Evolutionary conservation across 2,888 invertebrate genomes (phyloP).

Genomic region (Drosophila macrospina): DNA sequence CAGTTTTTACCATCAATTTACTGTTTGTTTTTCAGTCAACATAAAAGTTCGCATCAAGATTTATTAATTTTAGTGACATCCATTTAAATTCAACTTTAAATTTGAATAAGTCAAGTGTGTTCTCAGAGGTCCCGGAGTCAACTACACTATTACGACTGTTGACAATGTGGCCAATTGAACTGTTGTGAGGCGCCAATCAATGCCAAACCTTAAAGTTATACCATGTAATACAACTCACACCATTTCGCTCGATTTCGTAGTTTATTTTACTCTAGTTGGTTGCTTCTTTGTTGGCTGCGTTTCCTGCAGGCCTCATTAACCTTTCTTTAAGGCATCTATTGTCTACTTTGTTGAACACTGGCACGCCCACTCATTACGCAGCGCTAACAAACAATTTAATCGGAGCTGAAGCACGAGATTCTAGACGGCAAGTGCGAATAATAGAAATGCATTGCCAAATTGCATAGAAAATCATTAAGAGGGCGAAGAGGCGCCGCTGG

Average conservation of each 20-base stretch:
- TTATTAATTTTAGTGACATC: conserved; percentile 29
- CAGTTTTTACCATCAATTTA: conserved; percentile 39
- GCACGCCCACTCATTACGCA: conserved; percentile 49
- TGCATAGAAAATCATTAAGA: conserved; percentile 76
- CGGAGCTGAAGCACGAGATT: conserved; percentile 25
- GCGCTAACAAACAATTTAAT: conserved; percentile 68
- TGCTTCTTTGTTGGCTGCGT: conserved; percentile 36
- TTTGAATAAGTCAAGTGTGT: not conserved
- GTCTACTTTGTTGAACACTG: conserved; percentile 58
- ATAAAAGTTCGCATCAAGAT: conserved; percentile 9
- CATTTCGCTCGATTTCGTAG: conserved; percentile 13
- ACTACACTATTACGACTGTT: no score
- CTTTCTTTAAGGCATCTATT: conserved; percentile 62
- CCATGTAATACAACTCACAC: not conserved
- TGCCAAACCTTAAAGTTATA: conserved; percentile 9
- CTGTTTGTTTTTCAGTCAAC: conserved; percentile 11
- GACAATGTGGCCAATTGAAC: no score
- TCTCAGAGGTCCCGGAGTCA: no score
- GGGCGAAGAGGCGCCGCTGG: conserved; percentile 47
- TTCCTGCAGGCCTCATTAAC: conserved; percentile 74
- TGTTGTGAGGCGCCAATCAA: conserved; percentile 28
- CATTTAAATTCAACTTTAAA: not conserved
- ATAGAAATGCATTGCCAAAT: conserved; percentile 81
- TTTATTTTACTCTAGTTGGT: conserved; percentile 12
- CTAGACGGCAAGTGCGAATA: conserved; percentile 62